A percentile compares a stretch with the other conserved stretches of the same genome.
These are phyloP conservation scores for Drosophila pruinosa DNA, from an alignment of 1,140 invertebrate genomes.

Conservation along the genomic window DNA sequence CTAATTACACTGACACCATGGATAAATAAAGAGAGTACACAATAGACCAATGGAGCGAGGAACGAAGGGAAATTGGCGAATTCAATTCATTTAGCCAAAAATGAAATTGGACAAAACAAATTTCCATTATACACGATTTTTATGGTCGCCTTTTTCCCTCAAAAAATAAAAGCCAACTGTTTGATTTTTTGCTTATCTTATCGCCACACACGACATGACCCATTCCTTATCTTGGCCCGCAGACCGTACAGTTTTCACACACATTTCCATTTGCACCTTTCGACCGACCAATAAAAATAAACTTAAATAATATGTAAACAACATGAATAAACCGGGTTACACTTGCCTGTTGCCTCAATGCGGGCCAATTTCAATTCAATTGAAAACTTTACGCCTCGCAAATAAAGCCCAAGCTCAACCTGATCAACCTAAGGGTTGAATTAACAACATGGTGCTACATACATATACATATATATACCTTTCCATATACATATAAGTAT, in stretches of 20 bases:
- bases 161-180: slow-evolving; percentile 40
- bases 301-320: slow-evolving; percentile 73
- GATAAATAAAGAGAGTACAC: not conserved
- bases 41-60: not conserved
- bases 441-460: not conserved
- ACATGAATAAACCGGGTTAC: slow-evolving; percentile 49
- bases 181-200: slow-evolving; percentile 68
- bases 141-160: slow-evolving; percentile 11
- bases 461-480: not conserved
- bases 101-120: slow-evolving; percentile 30
- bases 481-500: not conserved
- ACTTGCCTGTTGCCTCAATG: slow-evolving; percentile 30
- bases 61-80: not conserved
- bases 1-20: slow-evolving; percentile 46
- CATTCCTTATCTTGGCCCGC: slow-evolving; percentile 60
- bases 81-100: slow-evolving; percentile 36
- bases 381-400: slow-evolving; percentile 45
- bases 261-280: slow-evolving; percentile 43
- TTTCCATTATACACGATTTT: slow-evolving; percentile 32
- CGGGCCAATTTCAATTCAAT: slow-evolving; percentile 72
- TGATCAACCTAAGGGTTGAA: slow-evolving; percentile 1
- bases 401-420: not conserved
- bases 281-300: slow-evolving; percentile 59
- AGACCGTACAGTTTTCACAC: slow-evolving; percentile 45
- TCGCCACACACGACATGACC: slow-evolving; percentile 24